phyloP scores from a whole-genome alignment of 1,140 invertebrate species.

The Drosophila lowei region DNA sequence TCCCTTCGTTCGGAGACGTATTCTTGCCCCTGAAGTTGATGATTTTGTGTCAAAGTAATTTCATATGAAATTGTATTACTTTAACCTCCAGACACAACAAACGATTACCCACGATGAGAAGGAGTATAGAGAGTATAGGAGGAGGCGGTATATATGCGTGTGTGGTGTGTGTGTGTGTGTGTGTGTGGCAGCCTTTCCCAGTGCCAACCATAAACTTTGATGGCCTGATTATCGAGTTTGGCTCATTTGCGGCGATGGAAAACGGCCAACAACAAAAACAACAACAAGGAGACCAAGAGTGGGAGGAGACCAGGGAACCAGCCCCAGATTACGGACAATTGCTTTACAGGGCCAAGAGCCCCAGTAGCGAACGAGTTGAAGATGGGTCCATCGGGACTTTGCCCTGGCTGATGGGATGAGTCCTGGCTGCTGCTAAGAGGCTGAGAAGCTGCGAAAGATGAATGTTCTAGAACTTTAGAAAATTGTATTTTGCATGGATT shows the following conservation, averaged over 20 bases:
- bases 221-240: conserved; percentile 72
- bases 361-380: not conserved
- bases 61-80: conserved; percentile 65
- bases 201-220: conserved; percentile 65
- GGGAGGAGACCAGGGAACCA: not conserved
- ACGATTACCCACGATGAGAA: conserved; percentile 44
- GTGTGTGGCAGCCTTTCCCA: conserved; percentile 7
- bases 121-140: not conserved
- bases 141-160: conserved; percentile 5
- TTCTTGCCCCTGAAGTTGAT: conserved; percentile 12
- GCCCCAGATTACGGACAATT: conserved; percentile 27
- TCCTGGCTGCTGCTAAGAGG: too few relatives aligned
- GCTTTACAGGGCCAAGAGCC: conserved; percentile 6
- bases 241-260: conserved; percentile 57
- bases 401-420: too few relatives aligned
- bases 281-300: not conserved
- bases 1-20: too few relatives aligned
- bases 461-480: too few relatives aligned
- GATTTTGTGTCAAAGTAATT: conserved; percentile 61
- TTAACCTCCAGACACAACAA: conserved; percentile 61
- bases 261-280: not conserved
- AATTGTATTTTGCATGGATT: too few relatives aligned
- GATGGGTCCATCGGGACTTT: not conserved
- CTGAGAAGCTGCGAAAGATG: too few relatives aligned
- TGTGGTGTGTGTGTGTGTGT: conserved; percentile 3